phyloP scores from a whole-genome alignment of 1,140 invertebrate genomes.

The Teleopsis dalmanni region DNA sequence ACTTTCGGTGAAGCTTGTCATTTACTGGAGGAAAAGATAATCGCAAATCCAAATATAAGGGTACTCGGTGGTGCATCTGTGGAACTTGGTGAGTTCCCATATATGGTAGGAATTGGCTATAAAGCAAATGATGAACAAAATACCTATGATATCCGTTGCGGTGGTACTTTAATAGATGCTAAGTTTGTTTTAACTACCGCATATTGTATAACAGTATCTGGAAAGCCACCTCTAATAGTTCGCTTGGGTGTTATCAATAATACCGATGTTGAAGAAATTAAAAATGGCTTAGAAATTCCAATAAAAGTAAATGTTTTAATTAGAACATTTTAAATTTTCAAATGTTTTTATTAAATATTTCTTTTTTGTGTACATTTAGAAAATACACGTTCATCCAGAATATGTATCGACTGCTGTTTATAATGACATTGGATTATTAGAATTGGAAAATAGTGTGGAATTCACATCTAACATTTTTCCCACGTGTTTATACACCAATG shows the following conservation, averaged over 20 bases:
- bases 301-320: slow-evolving; percentile 10
- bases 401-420: slow-evolving; percentile 25
- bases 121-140: neutral
- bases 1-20: too few species aligned
- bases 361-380: slow-evolving; percentile 5
- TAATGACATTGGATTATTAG: slow-evolving; percentile 33
- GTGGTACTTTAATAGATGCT: slow-evolving; percentile 45
- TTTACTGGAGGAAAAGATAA: too few species aligned
- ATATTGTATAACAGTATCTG: slow-evolving; percentile 60
- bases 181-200: slow-evolving; percentile 58
- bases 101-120: slow-evolving; percentile 35
- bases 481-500: slow-evolving; percentile 26
- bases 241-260: slow-evolving; percentile 30
- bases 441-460: slow-evolving; percentile 17
- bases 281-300: slow-evolving; percentile 4
- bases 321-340: too few species aligned
- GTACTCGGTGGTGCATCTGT: slow-evolving; percentile 28
- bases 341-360: neutral
- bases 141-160: slow-evolving; percentile 38
- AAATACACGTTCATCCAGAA: slow-evolving; percentile 25
- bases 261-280: slow-evolving; percentile 7
- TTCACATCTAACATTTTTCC: slow-evolving; percentile 16
- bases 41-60: too few species aligned
- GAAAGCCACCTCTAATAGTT: slow-evolving; percentile 18
- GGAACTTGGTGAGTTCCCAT: slow-evolving; percentile 27